phyloP scores from a whole-genome alignment of 64 coral and sea anemone genomes.

The Trachythela sp. region DNA sequence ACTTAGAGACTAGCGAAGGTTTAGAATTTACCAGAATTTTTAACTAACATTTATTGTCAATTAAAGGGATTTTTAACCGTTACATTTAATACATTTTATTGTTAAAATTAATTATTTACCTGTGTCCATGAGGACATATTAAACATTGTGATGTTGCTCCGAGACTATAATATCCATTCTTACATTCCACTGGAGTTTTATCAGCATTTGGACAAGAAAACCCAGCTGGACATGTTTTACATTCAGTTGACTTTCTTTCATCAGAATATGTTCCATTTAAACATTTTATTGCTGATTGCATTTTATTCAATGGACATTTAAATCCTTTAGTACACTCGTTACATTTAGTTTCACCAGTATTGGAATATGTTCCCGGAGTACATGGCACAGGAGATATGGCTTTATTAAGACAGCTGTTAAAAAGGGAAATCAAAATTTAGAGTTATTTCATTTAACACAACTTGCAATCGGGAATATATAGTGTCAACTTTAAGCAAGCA shows the following conservation, averaged over 20 bases:
- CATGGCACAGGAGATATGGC: background rate
- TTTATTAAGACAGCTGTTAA: background rate
- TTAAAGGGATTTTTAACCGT: too few relatives aligned
- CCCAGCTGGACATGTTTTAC: constrained; percentile 1
- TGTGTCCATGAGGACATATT: background rate
- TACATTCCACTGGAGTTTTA: background rate
- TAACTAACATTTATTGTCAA: too few relatives aligned
- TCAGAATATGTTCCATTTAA: background rate
- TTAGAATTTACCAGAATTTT: too few relatives aligned
- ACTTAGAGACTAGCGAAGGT: too few relatives aligned
- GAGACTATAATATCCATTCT: background rate
- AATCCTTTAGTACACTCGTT: background rate
- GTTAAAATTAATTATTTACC: background rate
- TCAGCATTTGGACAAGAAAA: background rate
- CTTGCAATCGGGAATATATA: background rate
- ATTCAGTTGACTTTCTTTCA: background rate
- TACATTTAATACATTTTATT: too few relatives aligned
- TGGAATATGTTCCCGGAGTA: background rate
- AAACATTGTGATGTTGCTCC: background rate
- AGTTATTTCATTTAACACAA: background rate
- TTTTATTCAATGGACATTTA: background rate
- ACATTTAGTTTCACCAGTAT: background rate
- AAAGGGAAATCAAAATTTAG: background rate
- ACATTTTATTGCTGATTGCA: background rate
- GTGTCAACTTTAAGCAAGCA: too few relatives aligned